Evolutionary conservation across 2,113 vertebrate genomes (phyloP).

Genomic region (Paraplagusia blochii): DNA sequence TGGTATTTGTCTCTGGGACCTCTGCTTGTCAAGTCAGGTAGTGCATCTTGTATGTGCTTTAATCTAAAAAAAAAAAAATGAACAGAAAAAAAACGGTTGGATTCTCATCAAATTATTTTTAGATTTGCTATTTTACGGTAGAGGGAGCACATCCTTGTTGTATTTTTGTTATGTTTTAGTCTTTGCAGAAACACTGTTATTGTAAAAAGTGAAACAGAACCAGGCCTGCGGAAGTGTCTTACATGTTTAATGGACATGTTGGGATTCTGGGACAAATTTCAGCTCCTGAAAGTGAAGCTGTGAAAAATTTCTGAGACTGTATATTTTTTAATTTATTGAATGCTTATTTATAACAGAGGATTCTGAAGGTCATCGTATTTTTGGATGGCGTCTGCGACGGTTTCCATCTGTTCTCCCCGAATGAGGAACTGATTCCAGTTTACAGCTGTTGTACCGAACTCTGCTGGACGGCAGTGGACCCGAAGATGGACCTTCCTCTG

Average conservation of each 20-base stretch:
- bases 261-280: neutral
- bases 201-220: neutral
- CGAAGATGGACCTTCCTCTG: neutral
- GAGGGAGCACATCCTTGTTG: too few species aligned
- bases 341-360: conserved; percentile 30
- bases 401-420: too few species aligned
- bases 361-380: neutral
- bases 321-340: conserved; percentile 28
- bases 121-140: too few species aligned
- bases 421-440: neutral
- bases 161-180: too few species aligned
- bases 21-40: too few species aligned
- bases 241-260: neutral
- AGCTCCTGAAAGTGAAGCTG: neutral
- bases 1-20: too few species aligned
- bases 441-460: neutral
- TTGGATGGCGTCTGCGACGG: neutral
- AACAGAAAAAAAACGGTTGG: too few species aligned
- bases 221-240: neutral
- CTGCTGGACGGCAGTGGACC: neutral
- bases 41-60: too few species aligned
- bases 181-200: too few species aligned
- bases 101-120: too few species aligned
- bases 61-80: too few species aligned
- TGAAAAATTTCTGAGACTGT: neutral